Evolutionary conservation across 2,113 vertebrate genomes (phyloP).

Genomic region (Eira barbara): DNA sequence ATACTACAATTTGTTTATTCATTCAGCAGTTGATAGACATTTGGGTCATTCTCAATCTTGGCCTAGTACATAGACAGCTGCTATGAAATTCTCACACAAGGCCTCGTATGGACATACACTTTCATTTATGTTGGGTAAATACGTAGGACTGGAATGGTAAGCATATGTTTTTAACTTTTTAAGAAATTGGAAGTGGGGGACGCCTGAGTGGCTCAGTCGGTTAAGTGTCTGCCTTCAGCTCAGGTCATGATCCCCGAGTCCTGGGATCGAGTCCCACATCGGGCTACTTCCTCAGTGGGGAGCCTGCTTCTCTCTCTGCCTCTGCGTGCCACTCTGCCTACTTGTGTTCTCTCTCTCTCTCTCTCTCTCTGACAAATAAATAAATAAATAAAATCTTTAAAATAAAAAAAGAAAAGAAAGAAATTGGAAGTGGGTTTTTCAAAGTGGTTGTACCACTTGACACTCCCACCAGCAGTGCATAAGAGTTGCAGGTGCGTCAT

Average conservation of each 20-base stretch:
- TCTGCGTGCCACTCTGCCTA: too few relatives aligned
- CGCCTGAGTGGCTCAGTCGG: too few relatives aligned
- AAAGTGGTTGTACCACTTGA: not conserved
- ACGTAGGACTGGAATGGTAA: not conserved
- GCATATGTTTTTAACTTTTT: not conserved
- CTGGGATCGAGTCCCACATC: too few relatives aligned
- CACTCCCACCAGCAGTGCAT: not conserved
- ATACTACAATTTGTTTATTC: not conserved
- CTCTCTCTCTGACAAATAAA: too few relatives aligned
- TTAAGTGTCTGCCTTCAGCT: too few relatives aligned
- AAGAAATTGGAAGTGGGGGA: not conserved
- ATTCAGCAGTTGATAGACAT: not conserved
- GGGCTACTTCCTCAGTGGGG: too few relatives aligned
- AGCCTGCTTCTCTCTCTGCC: too few relatives aligned
- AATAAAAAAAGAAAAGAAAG: not conserved
- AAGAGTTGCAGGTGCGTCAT: not conserved
- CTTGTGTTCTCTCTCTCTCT: too few relatives aligned
- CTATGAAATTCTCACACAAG: not conserved
- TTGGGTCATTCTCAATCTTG: not conserved
- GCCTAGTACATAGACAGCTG: not conserved
- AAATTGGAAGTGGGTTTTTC: not conserved
- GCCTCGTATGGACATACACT: not conserved
- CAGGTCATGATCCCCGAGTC: too few relatives aligned
- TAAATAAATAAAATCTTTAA: too few relatives aligned
- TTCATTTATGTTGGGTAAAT: not conserved